Evolutionary conservation across 2,888 invertebrate genomes (phyloP), one percentile per base, ranked within the genome.

Genomic region (Neria commutata): DNA sequence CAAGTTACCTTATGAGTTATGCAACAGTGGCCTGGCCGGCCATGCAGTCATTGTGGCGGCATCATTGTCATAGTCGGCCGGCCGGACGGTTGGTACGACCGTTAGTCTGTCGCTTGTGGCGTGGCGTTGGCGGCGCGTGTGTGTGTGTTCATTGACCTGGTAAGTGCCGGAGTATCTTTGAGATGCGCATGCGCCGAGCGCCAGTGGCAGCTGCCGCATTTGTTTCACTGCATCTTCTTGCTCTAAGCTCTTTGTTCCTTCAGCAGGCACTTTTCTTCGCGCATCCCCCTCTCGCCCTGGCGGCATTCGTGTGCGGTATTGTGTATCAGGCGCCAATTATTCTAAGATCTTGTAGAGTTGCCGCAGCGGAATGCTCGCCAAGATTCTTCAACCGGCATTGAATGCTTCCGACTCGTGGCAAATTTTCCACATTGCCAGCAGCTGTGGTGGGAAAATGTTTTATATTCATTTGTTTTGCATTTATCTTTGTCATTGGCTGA

Each of bases 321-420:
- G 62, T 59, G 60, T 68, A 70, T 72, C 73, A 68, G 76, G 77
- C 77, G 76, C 76, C 76, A 77, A 76, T 75, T 72, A 72, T 76
- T 76, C 77, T 76, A 75, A 73, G 76, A 76, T 77, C 77, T 76
- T 72, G 73, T 74, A 74, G 71, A 73, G 71, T 74, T 72, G 45
- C 45, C 45, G 45, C n/a, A n/a, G n/a, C n/a, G n/a, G n/a, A 25
- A n/a, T n/a, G n/a, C n/a, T 40, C 17, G 8, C 14, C 40, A n/a
- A 40, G 10, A 25, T 26, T 26, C n/a, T 6, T 19, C 29, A 16
- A 26, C 25, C 26, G 63, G 58, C 65, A 55, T 53, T 60, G 26
- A 51, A n/a, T n/a, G 56, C 50, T 51, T 17, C 48, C 37, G 40
- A 25, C 26, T 49, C 16, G 51, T 33, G 16, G 16, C 14, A 40